These are phyloP conservation scores for Aspiorhynchus laticeps DNA, from an alignment of 2,113 vertebrate species.

Conservation along the genomic window DNA sequence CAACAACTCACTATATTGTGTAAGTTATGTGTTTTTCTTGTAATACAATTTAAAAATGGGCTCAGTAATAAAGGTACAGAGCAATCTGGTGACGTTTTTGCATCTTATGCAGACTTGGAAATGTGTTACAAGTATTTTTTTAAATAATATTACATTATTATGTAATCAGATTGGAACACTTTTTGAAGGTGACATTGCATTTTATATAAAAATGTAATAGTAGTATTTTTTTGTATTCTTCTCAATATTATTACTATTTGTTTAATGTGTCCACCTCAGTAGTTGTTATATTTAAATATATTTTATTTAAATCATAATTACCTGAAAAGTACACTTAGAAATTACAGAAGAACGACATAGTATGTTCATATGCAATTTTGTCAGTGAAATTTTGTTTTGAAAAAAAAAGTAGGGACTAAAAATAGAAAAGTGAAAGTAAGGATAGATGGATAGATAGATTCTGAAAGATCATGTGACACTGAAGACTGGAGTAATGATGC, in stretches of 20 bases:
- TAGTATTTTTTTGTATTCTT: not conserved
- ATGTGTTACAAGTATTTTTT: not conserved
- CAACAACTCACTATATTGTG: not conserved
- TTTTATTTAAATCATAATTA: not conserved
- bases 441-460: too few species aligned
- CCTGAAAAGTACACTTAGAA: not conserved
- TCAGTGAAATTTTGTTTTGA: not conserved
- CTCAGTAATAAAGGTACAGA: not conserved
- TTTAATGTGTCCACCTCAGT: not conserved
- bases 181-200: not conserved
- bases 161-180: not conserved
- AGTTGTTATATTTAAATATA: not conserved
- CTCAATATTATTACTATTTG: not conserved
- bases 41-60: not conserved
- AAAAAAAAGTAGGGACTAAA: too few species aligned
- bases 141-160: not conserved
- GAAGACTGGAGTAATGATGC: too few species aligned
- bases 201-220: not conserved
- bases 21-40: not conserved
- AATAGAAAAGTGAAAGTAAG: not conserved
- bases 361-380: not conserved
- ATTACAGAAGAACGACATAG: not conserved
- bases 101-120: not conserved
- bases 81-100: not conserved
- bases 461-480: too few species aligned